These are phyloP conservation scores for Bubalus kerabau DNA, from an alignment of 2,113 vertebrate genomes.

Conservation along the genomic window DNA sequence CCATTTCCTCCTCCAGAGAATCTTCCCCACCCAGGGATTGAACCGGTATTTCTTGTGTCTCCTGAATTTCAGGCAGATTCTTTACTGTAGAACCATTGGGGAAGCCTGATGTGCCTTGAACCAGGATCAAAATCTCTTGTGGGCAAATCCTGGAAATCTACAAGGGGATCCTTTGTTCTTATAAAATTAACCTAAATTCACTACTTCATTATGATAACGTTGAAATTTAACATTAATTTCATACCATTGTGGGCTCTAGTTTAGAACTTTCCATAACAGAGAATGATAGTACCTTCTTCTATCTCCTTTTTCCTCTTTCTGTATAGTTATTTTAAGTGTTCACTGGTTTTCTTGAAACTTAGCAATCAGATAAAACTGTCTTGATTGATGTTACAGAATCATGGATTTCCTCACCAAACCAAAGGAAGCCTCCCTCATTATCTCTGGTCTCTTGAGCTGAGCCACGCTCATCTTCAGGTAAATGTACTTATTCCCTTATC, in stretches of 20 bases:
- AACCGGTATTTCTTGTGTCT: not conserved
- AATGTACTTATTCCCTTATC: constrained; percentile 70
- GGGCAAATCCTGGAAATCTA: not conserved
- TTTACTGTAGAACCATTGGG: not conserved
- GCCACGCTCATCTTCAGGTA: constrained; percentile 67
- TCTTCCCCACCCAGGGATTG: not conserved
- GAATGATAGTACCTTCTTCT: not conserved
- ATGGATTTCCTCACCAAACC: constrained; percentile 60
- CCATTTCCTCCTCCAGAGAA: not conserved
- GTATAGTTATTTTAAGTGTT: constrained; percentile 64
- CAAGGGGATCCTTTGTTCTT: constrained; percentile 28
- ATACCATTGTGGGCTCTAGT: not conserved
- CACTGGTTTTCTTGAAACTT: constrained; percentile 65
- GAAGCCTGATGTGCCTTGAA: not conserved
- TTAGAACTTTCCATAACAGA: constrained; percentile 49
- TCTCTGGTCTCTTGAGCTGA: constrained; percentile 62
- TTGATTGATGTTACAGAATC: constrained; percentile 75
- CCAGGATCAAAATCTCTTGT: not conserved
- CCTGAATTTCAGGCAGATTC: not conserved
- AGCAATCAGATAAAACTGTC: constrained; percentile 72
- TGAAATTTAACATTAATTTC: constrained; percentile 52
- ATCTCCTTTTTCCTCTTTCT: constrained; percentile 43
- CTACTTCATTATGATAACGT: not conserved
- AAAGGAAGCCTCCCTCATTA: constrained; percentile 67
- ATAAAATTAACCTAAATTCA: constrained; percentile 49